Percentiles rank a stretch among this genome's conserved stretches.
phyloP scores from a whole-genome alignment of 2,888 invertebrate species.

The Pseudococcus viburni region DNA sequence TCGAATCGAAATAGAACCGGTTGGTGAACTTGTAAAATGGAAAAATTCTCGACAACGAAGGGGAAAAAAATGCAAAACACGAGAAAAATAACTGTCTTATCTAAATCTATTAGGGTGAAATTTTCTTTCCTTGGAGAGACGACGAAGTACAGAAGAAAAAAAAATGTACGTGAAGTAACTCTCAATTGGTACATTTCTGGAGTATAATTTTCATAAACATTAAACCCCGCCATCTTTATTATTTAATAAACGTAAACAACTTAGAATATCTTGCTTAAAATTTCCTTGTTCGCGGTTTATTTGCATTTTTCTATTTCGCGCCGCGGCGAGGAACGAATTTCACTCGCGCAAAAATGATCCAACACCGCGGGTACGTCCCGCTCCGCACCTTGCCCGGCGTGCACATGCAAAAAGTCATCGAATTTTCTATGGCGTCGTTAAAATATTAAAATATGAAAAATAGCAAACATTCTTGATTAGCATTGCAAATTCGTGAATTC shows the following conservation, averaged over 20 bases:
- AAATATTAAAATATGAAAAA: constrained; percentile 57
- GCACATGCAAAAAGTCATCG: constrained; percentile 46
- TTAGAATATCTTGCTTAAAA: constrained; percentile 13
- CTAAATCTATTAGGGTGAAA: constrained; percentile 11
- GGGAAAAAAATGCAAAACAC: neutral
- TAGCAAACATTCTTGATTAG: constrained; percentile 42
- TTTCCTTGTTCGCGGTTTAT: constrained; percentile 20
- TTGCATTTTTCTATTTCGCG: constrained; percentile 34
- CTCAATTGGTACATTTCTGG: constrained; percentile 27
- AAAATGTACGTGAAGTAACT: neutral
- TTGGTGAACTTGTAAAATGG: neutral
- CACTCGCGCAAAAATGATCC: constrained; percentile 17
- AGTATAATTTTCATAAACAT: constrained; percentile 36
- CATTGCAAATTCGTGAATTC: constrained; percentile 43
- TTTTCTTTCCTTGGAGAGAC: neutral
- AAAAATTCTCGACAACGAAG: neutral
- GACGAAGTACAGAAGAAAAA: neutral
- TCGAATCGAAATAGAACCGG: neutral
- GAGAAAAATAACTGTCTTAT: constrained; percentile 1
- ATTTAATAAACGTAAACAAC: constrained; percentile 40
- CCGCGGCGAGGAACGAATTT: neutral
- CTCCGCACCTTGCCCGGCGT: neutral
- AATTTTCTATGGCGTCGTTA: constrained; percentile 35
- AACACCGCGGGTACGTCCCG: neutral
- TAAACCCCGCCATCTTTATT: constrained; percentile 24